Evolutionary conservation across 2,888 invertebrate genomes (phyloP).

Genomic region (Brachynemurus nebulosus): DNA sequence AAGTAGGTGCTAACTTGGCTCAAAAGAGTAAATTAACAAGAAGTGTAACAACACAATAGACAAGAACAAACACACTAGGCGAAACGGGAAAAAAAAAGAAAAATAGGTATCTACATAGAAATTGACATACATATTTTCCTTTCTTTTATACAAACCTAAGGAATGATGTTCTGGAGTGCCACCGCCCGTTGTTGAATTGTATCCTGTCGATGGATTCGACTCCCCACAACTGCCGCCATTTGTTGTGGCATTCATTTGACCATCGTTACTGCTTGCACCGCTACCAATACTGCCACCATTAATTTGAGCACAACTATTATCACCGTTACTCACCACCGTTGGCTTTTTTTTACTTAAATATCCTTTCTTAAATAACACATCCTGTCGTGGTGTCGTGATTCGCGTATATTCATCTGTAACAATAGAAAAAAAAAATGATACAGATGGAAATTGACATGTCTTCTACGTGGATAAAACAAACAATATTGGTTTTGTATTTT

Average conservation of each 20-base stretch:
- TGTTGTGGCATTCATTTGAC: not conserved
- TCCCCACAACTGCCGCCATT: constrained; percentile 8
- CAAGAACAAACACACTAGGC: no score
- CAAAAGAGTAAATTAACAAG: no score
- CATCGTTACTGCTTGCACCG: constrained; percentile 6
- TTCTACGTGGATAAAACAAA: no score
- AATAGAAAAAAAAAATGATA: no score
- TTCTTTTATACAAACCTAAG: constrained; percentile 5
- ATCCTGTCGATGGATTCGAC: constrained; percentile 8
- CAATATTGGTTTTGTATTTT: no score
- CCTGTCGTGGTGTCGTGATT: constrained; percentile 54
- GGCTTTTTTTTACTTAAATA: constrained; percentile 43
- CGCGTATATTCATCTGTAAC: constrained; percentile 50
- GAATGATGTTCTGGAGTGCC: constrained; percentile 32
- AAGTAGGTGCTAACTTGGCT: no score
- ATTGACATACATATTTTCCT: no score
- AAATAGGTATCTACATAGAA: not conserved
- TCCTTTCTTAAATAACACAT: constrained; percentile 55
- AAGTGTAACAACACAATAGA: no score
- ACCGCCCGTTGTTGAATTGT: constrained; percentile 23
- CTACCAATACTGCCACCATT: constrained; percentile 16
- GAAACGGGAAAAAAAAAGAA: not conserved
- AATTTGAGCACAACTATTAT: not conserved
- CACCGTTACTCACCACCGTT: not conserved
- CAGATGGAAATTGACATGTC: no score